Conservation (phyloP, 2,113 vertebrate genomes). For the Cranoglanis bouderius region DNA sequence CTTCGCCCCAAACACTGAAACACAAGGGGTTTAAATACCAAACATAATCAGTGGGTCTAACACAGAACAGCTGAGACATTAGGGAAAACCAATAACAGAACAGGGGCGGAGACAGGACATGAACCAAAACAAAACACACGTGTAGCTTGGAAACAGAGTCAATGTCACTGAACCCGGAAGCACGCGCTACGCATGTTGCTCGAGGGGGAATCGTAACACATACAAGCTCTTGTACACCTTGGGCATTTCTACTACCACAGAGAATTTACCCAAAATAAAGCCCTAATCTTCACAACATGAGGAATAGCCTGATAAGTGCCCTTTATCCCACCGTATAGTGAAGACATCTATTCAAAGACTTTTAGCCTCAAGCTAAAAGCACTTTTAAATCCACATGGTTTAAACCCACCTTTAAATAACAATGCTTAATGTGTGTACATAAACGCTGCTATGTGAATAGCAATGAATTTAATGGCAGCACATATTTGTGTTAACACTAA, state of each 20-base stretch:
- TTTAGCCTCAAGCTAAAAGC: slow-evolving; percentile 21
- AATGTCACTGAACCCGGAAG: too few species aligned
- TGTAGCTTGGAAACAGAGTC: too few species aligned
- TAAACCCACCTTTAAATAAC: neutral
- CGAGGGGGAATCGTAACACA: too few species aligned
- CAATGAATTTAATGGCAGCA: neutral
- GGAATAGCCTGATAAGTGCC: slow-evolving; percentile 52
- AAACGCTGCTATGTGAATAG: neutral
- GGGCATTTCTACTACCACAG: slow-evolving; percentile 43
- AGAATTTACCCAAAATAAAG: slow-evolving; percentile 54
- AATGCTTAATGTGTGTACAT: neutral
- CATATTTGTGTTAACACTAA: neutral
- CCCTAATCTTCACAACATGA: slow-evolving; percentile 50
- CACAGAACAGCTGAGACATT: too few species aligned
- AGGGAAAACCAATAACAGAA: too few species aligned
- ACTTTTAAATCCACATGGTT: slow-evolving; percentile 1
- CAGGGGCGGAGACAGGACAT: too few species aligned
- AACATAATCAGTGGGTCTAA: too few species aligned
- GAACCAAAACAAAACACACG: too few species aligned
- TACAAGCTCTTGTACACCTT: slow-evolving; percentile 38
- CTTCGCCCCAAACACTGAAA: too few species aligned
- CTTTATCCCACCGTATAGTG: slow-evolving; percentile 10
- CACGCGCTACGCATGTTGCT: too few species aligned
- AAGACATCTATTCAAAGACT: neutral
- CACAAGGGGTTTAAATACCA: too few species aligned